Percentiles rank a stretch among this genome's conserved stretches.
phyloP scores from a whole-genome alignment of 2,113 vertebrate genomes.

The Aegithalos caudatus region DNA sequence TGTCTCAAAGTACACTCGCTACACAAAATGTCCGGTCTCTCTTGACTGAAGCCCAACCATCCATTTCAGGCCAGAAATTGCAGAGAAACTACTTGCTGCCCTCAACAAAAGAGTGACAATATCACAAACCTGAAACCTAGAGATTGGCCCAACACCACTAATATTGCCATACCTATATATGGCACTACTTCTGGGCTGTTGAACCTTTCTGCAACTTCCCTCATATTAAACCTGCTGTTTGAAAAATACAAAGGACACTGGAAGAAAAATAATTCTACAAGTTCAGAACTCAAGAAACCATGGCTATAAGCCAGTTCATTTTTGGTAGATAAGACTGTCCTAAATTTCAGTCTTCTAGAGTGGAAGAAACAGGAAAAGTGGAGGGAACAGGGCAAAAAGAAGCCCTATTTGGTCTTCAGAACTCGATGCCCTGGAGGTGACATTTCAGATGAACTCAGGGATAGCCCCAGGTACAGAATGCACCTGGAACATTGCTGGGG shows the following conservation, averaged over 20 bases:
- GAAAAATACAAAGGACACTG: background rate
- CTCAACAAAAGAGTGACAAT: background rate
- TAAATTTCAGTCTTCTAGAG: background rate
- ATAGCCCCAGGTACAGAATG: background rate
- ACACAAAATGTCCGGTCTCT: background rate
- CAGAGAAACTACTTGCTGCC: background rate
- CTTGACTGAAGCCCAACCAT: background rate
- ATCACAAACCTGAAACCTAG: background rate
- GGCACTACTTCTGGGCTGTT: background rate
- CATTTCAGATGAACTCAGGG: background rate
- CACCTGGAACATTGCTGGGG: background rate
- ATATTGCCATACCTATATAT: background rate
- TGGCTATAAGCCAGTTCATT: background rate
- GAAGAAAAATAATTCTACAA: background rate
- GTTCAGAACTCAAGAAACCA: background rate
- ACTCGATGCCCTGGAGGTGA: background rate
- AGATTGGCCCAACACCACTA: background rate
- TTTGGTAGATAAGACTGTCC: background rate
- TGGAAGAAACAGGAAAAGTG: background rate
- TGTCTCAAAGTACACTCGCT: background rate
- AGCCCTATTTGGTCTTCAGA: rapidly evolving
- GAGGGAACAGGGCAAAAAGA: background rate
- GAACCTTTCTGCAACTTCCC: background rate
- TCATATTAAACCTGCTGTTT: background rate
- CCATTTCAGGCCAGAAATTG: background rate